Conservation (phyloP, 2,797 vertebrate genomes). For the Hephaestus fuliginosus region DNA sequence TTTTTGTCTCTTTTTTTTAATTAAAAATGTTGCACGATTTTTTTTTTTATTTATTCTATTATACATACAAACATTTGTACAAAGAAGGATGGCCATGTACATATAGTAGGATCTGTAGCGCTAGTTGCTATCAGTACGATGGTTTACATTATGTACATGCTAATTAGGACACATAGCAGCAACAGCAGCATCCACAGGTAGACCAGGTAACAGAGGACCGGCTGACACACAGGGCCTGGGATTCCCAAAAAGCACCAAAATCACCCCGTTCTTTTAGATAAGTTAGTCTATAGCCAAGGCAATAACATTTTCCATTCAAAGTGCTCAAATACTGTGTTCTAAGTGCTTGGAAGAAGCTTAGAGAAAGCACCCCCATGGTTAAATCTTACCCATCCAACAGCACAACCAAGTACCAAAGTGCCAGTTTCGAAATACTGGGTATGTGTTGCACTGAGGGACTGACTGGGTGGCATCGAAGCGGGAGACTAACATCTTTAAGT, state of each 20-base stretch:
- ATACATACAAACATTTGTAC: constrained; percentile 92
- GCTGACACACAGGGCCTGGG: constrained; percentile 62
- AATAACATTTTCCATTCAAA: constrained; percentile 67
- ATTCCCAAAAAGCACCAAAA: constrained; percentile 78
- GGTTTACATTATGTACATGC: constrained; percentile 97
- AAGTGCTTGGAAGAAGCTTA: constrained; percentile 69
- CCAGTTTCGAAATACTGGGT: constrained; percentile 61
- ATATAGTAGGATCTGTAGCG: constrained; percentile 87
- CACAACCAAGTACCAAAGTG: constrained; percentile 62
- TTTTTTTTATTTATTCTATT: constrained; percentile 83
- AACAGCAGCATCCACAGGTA: constrained; percentile 87
- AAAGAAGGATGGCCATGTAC: constrained; percentile 92
- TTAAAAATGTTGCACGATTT: constrained; percentile 85
- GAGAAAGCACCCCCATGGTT: constrained; percentile 47
- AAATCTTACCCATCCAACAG: constrained; percentile 55
- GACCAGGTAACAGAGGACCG: constrained; percentile 66
- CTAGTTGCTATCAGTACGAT: constrained; percentile 91
- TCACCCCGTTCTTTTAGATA: constrained; percentile 38
- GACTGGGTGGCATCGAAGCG: constrained; percentile 57
- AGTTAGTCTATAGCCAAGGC: constrained; percentile 62
- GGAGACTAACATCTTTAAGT: constrained; percentile 45
- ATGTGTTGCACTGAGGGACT: constrained; percentile 49
- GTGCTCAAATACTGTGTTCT: constrained; percentile 75
- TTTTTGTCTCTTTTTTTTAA: constrained; percentile 84
- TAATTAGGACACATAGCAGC: constrained; percentile 85